These are phyloP conservation scores for Cephalotes varians DNA, from an alignment of 2,888 invertebrate genomes.

Conservation along the genomic window DNA sequence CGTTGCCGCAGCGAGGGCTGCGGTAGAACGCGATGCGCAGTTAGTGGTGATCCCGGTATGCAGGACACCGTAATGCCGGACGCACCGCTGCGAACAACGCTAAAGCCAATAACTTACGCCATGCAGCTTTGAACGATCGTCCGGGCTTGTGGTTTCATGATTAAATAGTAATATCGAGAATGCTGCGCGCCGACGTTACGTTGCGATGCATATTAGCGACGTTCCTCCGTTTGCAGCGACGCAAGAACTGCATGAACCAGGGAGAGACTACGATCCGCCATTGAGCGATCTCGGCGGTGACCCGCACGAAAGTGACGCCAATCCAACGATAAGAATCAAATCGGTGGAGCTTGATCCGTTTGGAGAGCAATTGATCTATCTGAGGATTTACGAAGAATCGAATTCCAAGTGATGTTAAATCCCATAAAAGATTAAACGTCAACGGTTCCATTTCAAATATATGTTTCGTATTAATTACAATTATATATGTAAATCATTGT, in stretches of 20 bases:
- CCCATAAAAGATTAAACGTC: not conserved
- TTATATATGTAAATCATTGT: constrained; percentile 9
- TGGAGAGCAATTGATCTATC: not conserved
- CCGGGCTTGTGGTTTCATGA: constrained; percentile 71
- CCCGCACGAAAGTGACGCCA: constrained; percentile 6
- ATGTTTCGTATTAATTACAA: constrained; percentile 4
- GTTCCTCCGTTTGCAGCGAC: constrained; percentile 25
- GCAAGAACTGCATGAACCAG: not conserved
- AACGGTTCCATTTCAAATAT: not conserved
- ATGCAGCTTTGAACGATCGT: constrained; percentile 73
- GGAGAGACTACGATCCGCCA: not conserved
- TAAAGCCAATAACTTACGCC: constrained; percentile 74
- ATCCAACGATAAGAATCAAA: constrained; percentile 41
- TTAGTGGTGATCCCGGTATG: constrained; percentile 55
- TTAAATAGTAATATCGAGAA: constrained; percentile 78
- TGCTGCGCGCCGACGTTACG: constrained; percentile 53
- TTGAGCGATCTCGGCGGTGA: not conserved
- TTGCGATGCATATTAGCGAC: not conserved
- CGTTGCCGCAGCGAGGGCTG: constrained; percentile 62
- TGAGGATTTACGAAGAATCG: not conserved
- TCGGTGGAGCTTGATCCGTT: not conserved
- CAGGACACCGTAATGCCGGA: constrained; percentile 56
- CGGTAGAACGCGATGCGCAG: constrained; percentile 54
- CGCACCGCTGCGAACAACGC: constrained; percentile 61
- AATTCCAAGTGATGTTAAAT: constrained; percentile 13